Base-by-base conservation (phyloP, 2,797 vertebrate genomes). In the Pseudochirops corinnae region DNA sequence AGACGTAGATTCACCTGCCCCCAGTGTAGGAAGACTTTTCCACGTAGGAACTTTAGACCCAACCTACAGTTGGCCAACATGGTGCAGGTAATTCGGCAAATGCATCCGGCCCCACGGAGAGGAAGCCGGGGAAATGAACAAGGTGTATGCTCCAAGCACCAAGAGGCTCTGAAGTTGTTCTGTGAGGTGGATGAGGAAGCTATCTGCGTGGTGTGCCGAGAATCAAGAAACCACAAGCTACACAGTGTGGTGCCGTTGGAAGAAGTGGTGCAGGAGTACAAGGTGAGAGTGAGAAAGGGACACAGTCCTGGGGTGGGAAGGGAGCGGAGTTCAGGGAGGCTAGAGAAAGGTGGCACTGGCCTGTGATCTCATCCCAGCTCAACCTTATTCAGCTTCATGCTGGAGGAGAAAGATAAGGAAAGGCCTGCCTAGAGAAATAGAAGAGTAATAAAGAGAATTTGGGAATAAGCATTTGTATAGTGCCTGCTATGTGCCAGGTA, bases 161-260 rank as follows among this genome's bases (percentile, higher is more conserved):
- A 98, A 46, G 98, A 99, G 82, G 98, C 98, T 0, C 97, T 99
- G 46, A 98, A 98, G 29, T 97, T 99, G 0, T 99, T 99, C 96
- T 99, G 98, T 3, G 98, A 98, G 95, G 98, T 98, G 93, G 98
- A 99, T 0, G 97, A 98, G 16, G 97, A 98, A 1, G 98, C 98
- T 1, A 99, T 99, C 96, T 99, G 99, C 31, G 98, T 99, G 93
- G 99, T 99, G 90, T 99, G 99, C 94, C 93, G 98, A 0, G 99
- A 99, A 31, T 98, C 98, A 0, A 95, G 98, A 74, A 97, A 96
- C 58, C 99, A 99, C 96, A 98, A 98, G 0, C 98, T 98, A 18
- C 99, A 99, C 97, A 98, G 98, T 24, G 98, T 99, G 82, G 98
- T 98, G 93, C 99, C 99, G 0, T 29, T 99, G 26, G 98, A 99